Conservation (phyloP, 2,113 vertebrate genomes). For the Rissa tridactyla region DNA sequence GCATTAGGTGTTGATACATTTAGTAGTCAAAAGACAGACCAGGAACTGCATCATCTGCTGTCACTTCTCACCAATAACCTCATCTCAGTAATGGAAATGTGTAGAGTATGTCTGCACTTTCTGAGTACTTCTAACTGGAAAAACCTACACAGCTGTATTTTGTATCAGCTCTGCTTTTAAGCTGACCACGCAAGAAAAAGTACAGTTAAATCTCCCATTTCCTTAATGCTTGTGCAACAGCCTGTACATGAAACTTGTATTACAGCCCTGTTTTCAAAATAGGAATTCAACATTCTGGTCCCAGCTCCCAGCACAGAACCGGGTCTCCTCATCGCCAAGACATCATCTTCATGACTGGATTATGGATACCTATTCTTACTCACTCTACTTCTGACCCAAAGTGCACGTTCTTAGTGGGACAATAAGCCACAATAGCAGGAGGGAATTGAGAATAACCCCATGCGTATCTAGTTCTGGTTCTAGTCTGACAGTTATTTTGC, state of each 20-base stretch:
- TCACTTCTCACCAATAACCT: neutral
- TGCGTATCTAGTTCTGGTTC: neutral
- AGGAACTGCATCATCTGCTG: neutral
- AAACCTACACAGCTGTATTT: neutral
- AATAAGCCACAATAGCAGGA: neutral
- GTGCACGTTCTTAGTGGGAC: neutral
- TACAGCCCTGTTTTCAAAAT: neutral
- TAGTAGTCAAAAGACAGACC: neutral
- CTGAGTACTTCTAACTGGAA: no score
- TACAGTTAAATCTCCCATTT: neutral
- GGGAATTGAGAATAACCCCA: neutral
- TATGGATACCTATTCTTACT: neutral
- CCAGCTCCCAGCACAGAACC: neutral
- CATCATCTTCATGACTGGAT: neutral
- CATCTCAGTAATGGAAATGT: neutral
- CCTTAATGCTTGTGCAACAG: neutral
- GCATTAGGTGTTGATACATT: neutral
- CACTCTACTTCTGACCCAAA: neutral
- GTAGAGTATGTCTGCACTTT: no score
- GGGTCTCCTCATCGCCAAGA: neutral
- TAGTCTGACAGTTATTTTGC: neutral
- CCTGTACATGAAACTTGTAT: neutral
- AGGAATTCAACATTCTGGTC: neutral
- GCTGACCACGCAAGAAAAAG: neutral
- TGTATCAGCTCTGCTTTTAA: neutral